Evolutionary conservation across 2,113 vertebrate genomes (phyloP).

Genomic region (Enhydra lutris): DNA sequence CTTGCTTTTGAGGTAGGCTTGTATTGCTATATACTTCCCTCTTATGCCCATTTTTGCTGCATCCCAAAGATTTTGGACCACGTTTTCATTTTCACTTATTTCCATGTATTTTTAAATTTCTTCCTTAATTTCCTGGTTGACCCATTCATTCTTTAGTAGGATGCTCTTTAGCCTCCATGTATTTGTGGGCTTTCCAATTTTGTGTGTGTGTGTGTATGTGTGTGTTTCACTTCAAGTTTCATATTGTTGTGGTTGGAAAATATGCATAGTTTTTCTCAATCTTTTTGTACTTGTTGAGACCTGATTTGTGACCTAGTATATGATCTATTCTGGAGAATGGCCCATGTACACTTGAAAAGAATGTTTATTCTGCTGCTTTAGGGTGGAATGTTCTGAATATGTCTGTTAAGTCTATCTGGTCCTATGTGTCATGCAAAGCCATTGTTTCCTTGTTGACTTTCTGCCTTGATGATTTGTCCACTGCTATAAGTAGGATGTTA

Average conservation of each 20-base stretch:
- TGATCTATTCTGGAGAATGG: neutral
- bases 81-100: neutral
- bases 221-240: neutral
- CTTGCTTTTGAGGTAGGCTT: neutral
- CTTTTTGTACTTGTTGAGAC: neutral
- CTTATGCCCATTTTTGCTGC: neutral
- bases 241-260: neutral
- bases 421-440: neutral
- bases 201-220: neutral
- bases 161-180: neutral
- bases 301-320: neutral
- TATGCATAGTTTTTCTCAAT: neutral
- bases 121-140: neutral
- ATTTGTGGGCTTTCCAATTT: neutral
- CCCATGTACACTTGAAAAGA: neutral
- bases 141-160: neutral
- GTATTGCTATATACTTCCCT: neutral
- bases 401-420: neutral
- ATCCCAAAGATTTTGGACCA: neutral
- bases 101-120: neutral
- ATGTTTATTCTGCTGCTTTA: neutral
- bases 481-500: neutral
- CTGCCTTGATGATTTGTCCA: neutral
- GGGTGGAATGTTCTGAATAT: neutral
- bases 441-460: neutral